Conservation (phyloP, 2,797 vertebrate species). For the Cryptoblepharus egeriae region DNA sequence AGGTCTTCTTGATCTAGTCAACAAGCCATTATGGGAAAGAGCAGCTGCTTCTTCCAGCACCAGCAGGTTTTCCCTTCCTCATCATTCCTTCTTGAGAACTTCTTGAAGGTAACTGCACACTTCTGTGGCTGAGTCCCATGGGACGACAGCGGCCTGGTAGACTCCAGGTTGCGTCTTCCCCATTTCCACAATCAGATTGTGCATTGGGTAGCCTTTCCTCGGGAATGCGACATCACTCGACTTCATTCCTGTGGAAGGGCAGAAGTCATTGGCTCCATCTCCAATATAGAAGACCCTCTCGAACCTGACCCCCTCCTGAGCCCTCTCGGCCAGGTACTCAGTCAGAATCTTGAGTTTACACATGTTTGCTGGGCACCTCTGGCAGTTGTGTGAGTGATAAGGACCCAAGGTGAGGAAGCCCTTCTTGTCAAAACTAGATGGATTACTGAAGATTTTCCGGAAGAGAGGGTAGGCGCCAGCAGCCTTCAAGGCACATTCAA, state of each 20-base stretch:
- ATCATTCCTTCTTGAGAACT: slow-evolving; percentile 73
- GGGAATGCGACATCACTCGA: slow-evolving; percentile 88
- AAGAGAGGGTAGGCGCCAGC: slow-evolving; percentile 83
- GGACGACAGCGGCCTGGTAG: slow-evolving; percentile 88
- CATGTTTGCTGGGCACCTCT: slow-evolving; percentile 91
- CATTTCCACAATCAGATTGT: slow-evolving; percentile 87
- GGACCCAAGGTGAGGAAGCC: slow-evolving; percentile 87
- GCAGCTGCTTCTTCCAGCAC: neutral
- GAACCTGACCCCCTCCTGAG: slow-evolving; percentile 84
- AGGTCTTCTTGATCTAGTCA: neutral
- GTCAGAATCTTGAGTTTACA: slow-evolving; percentile 91
- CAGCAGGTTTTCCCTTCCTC: slow-evolving; percentile 31
- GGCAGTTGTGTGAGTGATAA: slow-evolving; percentile 91
- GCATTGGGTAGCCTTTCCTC: slow-evolving; percentile 91
- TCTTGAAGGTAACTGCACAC: slow-evolving; percentile 87
- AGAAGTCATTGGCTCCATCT: slow-evolving; percentile 96
- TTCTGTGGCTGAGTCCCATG: slow-evolving; percentile 88
- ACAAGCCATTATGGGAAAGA: rapidly evolving
- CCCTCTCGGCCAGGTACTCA: slow-evolving; percentile 87
- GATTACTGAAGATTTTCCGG: slow-evolving; percentile 91
- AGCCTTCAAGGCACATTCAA: slow-evolving; percentile 86
- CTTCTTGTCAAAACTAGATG: slow-evolving; percentile 84
- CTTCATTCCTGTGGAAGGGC: slow-evolving; percentile 83
- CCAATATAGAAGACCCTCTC: slow-evolving; percentile 92
- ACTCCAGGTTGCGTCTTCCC: slow-evolving; percentile 84